Conservation (phyloP, 2,888 invertebrate genomes). For the Leptinotarsa tumamoca region DNA sequence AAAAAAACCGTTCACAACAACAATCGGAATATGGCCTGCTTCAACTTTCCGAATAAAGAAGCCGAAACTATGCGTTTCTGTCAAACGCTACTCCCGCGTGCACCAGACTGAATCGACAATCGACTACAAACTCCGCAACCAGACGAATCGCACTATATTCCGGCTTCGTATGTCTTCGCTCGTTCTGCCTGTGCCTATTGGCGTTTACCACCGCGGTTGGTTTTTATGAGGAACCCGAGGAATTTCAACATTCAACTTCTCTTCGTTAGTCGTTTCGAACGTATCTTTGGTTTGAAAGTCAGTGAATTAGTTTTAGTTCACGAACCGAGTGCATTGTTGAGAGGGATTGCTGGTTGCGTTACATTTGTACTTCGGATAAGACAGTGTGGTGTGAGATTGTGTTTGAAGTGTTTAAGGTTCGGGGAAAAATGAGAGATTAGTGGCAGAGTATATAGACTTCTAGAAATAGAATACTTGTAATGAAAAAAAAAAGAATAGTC, state of each 20-base stretch:
- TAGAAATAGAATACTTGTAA: too few species aligned
- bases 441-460: too few species aligned
- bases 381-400: background rate
- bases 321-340: background rate
- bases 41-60: background rate
- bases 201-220: constrained; percentile 4
- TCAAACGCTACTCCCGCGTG: constrained; percentile 3
- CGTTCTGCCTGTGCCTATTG: constrained; percentile 14
- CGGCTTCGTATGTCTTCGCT: constrained; percentile 15
- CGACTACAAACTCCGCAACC: constrained; percentile 1
- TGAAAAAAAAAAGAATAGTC: too few species aligned
- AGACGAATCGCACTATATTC: constrained; percentile 11
- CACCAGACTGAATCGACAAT: background rate
- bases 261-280: constrained; percentile 4
- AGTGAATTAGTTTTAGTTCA: background rate
- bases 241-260: constrained; percentile 9
- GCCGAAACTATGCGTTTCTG: constrained; percentile 14
- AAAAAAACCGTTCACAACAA: background rate
- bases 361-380: background rate
- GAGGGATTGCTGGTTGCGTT: background rate
- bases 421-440: background rate
- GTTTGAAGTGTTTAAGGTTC: background rate
- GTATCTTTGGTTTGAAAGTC: constrained; percentile 2
- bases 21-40: constrained; percentile 5
- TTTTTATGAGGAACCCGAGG: constrained; percentile 13